These are phyloP conservation scores for Neomonachus schauinslandi DNA, from an alignment of 2,113 vertebrate species.

Conservation along the genomic window DNA sequence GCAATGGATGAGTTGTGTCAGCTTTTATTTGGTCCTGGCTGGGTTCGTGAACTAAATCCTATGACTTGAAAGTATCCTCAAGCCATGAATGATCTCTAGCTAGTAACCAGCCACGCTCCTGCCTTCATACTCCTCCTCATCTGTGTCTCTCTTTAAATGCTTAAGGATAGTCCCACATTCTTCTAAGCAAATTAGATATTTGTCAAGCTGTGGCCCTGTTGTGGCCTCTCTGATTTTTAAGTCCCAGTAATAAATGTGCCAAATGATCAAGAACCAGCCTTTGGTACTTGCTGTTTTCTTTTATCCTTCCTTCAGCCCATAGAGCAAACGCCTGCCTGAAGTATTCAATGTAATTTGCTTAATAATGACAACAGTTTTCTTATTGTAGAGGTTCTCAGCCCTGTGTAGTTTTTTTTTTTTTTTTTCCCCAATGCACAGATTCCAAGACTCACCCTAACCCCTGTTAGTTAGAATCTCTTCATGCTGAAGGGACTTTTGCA, in stretches of 20 bases:
- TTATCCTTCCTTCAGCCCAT: neutral
- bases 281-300: neutral
- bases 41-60: constrained; percentile 13
- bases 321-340: neutral
- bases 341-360: neutral
- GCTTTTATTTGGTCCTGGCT: neutral
- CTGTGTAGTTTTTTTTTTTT: neutral
- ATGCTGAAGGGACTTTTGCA: neutral
- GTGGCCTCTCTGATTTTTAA: constrained; percentile 1
- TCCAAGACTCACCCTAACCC: neutral
- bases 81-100: neutral
- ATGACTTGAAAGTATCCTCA: constrained; percentile 42
- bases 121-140: neutral
- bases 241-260: neutral
- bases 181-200: neutral
- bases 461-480: neutral
- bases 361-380: neutral
- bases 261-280: neutral
- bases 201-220: neutral
- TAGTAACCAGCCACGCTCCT: neutral
- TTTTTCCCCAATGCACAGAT: neutral
- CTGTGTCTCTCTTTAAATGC: constrained; percentile 1
- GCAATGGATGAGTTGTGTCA: neutral
- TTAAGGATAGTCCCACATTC: neutral
- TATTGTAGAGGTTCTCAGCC: neutral